A percentile compares a stretch with the other conserved stretches of the same genome.
phyloP scores from a whole-genome alignment of 2,888 invertebrate genomes.

The Cerceris rybyensis region DNA sequence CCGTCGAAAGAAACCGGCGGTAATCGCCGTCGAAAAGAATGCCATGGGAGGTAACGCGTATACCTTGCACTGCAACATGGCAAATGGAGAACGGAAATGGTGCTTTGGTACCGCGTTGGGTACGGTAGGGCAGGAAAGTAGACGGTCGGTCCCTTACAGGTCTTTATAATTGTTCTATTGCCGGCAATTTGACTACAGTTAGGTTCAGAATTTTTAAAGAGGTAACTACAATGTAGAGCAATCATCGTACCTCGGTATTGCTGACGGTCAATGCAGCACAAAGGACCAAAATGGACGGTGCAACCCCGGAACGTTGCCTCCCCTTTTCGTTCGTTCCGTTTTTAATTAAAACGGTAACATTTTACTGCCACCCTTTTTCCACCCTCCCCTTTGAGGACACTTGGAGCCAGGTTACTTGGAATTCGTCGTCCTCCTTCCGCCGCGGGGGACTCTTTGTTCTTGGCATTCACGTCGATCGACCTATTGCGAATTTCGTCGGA shows the following conservation, averaged over 20 bases:
- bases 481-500: too few species aligned
- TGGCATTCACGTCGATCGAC: too few species aligned
- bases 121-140: not conserved
- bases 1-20: not conserved
- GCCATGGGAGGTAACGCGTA: not conserved
- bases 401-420: not conserved
- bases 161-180: slow-evolving; percentile 63
- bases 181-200: slow-evolving; percentile 62
- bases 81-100: not conserved
- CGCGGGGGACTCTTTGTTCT: not conserved
- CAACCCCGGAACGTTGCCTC: not conserved
- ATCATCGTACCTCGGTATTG: slow-evolving; percentile 47
- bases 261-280: slow-evolving; percentile 2
- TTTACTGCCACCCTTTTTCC: slow-evolving; percentile 35
- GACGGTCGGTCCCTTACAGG: slow-evolving; percentile 49
- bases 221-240: slow-evolving; percentile 66
- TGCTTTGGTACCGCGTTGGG: not conserved
- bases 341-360: slow-evolving; percentile 59
- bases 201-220: slow-evolving; percentile 63
- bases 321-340: slow-evolving; percentile 6
- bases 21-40: not conserved
- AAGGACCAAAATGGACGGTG: not conserved
- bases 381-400: not conserved
- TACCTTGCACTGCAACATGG: not conserved
- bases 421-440: not conserved